Percentiles rank a stretch among this genome's conserved stretches.
These are phyloP conservation scores for Cacatua alba DNA, from an alignment of 2,113 vertebrate species.

Conservation along the genomic window DNA sequence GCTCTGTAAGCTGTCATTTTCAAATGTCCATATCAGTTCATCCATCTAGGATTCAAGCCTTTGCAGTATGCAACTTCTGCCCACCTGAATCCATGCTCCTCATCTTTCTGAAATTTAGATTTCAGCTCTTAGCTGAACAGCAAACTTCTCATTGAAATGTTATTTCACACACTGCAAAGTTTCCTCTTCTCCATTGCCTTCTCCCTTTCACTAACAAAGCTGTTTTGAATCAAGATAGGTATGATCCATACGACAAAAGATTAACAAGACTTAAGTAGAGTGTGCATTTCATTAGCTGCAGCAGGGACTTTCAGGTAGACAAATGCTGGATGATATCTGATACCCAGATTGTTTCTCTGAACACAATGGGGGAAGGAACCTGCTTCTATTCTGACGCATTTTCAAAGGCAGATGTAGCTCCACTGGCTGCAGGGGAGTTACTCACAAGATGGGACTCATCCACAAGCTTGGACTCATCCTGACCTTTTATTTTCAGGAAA, in stretches of 20 bases:
- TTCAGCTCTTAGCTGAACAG: conserved; percentile 31
- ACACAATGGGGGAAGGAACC: neutral
- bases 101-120: conserved; percentile 21
- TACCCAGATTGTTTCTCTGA: neutral
- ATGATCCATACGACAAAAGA: neutral
- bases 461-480: neutral
- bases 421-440: neutral
- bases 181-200: neutral
- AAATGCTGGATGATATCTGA: neutral
- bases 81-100: neutral
- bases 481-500: neutral
- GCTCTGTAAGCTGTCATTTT: neutral
- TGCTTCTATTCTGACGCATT: neutral
- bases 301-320: neutral
- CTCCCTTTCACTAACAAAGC: neutral
- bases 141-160: conserved; percentile 23
- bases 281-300: neutral
- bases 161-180: neutral
- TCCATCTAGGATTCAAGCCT: neutral
- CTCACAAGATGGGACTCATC: neutral
- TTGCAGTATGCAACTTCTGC: neutral
- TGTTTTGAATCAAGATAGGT: neutral
- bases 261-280: neutral
- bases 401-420: neutral
- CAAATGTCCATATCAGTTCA: neutral